Percentiles rank a stretch among this genome's conserved stretches.
Conservation (phyloP, 2,113 vertebrate genomes). For the Delphinus delphis region DNA sequence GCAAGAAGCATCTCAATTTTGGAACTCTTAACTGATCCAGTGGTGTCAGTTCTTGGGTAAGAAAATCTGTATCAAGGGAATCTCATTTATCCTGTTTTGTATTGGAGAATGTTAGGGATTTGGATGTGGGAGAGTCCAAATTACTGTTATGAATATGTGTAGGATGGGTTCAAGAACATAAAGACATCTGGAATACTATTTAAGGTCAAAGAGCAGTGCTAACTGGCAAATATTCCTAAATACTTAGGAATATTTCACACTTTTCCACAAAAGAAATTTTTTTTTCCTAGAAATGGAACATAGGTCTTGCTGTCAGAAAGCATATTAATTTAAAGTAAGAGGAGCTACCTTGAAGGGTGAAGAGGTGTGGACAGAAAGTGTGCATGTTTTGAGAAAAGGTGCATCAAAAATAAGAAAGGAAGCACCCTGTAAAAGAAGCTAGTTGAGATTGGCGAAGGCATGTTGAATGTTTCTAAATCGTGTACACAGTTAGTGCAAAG, state of each 20-base stretch:
- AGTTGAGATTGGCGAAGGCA: not conserved
- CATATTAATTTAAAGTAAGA: not conserved
- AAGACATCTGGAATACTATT: not conserved
- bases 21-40: fast-evolving
- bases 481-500: not conserved
- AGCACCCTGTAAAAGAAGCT: not conserved
- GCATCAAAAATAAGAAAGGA: fast-evolving
- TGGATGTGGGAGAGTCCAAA: no score
- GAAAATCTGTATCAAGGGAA: fast-evolving
- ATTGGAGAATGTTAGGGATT: not conserved
- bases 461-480: not conserved
- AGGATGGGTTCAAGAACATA: not conserved
- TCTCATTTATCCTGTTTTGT: not conserved
- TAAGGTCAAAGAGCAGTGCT: not conserved
- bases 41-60: no score
- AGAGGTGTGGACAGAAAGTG: not conserved
- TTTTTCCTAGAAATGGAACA: not conserved
- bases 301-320: not conserved
- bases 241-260: not conserved
- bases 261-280: not conserved
- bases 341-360: not conserved
- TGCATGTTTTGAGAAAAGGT: not conserved
- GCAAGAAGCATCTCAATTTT: fast-evolving
- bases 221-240: not conserved
- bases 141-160: not conserved